Evolutionary conservation across 2,113 vertebrate species (phyloP).

Genomic region (Pteruthius melanotis): DNA sequence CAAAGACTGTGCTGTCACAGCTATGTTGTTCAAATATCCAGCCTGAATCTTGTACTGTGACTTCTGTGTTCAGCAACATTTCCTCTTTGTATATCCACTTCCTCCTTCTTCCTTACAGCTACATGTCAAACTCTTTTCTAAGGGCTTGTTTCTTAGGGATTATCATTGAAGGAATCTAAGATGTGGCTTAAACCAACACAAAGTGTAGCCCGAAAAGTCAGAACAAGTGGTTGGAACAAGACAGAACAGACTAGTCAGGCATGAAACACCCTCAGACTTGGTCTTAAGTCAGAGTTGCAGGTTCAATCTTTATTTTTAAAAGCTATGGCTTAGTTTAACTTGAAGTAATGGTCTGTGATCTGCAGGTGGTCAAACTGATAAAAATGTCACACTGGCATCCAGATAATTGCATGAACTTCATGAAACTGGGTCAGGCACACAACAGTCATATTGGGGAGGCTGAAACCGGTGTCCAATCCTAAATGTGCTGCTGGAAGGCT

Average conservation of each 20-base stretch:
- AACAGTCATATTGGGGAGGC: background rate
- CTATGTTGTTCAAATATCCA: background rate
- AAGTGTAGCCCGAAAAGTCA: background rate
- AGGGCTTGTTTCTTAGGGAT: background rate
- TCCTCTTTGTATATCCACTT: background rate
- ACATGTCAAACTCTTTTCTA: fast-evolving
- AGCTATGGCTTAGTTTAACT: background rate
- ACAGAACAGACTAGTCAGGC: background rate
- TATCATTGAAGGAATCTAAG: background rate
- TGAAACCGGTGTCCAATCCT: background rate
- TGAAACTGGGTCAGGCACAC: background rate
- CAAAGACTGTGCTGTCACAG: background rate
- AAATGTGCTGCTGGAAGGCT: background rate
- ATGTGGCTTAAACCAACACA: background rate
- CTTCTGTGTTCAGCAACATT: background rate
- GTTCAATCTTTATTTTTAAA: background rate
- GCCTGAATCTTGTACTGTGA: background rate
- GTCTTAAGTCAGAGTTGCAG: background rate
- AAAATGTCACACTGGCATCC: background rate
- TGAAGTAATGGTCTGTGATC: background rate
- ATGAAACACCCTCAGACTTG: background rate
- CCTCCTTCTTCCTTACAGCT: background rate
- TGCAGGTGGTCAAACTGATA: background rate
- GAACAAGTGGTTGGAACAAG: background rate
- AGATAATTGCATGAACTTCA: background rate